Evolutionary conservation across 2,797 vertebrate genomes (phyloP).

Genomic region (Tokudaia muenninki): DNA sequence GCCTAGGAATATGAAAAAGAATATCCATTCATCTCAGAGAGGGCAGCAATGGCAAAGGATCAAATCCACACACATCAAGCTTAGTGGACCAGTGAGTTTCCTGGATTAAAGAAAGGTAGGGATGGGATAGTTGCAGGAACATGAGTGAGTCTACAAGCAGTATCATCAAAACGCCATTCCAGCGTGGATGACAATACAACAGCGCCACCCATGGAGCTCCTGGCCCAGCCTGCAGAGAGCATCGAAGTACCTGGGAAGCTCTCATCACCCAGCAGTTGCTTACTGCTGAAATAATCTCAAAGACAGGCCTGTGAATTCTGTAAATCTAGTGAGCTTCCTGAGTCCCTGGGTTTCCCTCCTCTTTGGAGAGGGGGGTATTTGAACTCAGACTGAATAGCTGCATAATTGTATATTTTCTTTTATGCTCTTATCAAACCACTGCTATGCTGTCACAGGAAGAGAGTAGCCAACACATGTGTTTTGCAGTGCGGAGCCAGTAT

Average conservation of each 20-base stretch:
- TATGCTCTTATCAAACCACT: background rate
- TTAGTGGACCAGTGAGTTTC: background rate
- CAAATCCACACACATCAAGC: background rate
- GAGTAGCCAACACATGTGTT: background rate
- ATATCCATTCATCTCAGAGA: background rate
- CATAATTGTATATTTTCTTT: background rate
- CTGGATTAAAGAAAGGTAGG: background rate
- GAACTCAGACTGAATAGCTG: background rate
- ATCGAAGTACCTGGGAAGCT: too few species aligned
- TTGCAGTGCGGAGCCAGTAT: background rate
- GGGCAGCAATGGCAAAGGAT: background rate
- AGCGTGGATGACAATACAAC: background rate
- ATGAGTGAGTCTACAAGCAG: background rate
- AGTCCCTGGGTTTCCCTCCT: background rate
- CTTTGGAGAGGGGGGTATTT: background rate
- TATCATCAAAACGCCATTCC: background rate
- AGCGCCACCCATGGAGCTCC: background rate
- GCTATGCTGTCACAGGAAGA: background rate
- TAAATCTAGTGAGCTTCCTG: background rate
- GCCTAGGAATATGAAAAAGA: background rate
- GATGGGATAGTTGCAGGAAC: background rate
- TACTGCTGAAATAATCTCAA: too few species aligned
- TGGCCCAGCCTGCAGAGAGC: background rate
- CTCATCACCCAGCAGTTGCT: background rate
- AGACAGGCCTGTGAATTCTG: background rate